Evolutionary conservation across 1,140 invertebrate species (phyloP), one percentile per base, ranked within the genome.

Genomic region (Lanistes nyassanus): DNA sequence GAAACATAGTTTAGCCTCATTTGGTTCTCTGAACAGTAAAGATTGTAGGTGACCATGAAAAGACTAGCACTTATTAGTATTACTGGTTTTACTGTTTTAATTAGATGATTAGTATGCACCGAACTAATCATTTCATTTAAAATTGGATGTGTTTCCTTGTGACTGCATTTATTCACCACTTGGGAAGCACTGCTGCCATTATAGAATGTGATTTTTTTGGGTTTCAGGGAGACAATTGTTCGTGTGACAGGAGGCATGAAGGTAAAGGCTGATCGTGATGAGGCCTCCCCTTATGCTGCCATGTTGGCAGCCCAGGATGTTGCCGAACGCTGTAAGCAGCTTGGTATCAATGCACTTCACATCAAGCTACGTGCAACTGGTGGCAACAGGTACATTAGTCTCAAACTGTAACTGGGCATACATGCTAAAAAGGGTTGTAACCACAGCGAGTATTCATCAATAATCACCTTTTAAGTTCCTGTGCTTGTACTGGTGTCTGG

Each of bases 231-330:
- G 95, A 99, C 98, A 3, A 99, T 99, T 86, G 95, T 96, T 75
- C 92, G 98, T 86, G 95, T 99, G 47, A 99, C 98, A 85, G 98
- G 98, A 89, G 98, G 98, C 76, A 99, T 99, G 98, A 99, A 99
- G 92, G 98, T 99, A 0, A 99, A 99, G 90, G 98, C 98, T 85
- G 98, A 99, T 91, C 94, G 98, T 92, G 98, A 99, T 91, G 98
- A 99, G 91, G 96, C 98, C 83, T 99, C 98, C 39, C 98, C 98
- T 23, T 99, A 99, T 87, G 98, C 98, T 88, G 98, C 98, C 94
- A 99, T 99, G 98, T 98, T 99, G 91, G 98, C 98, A 87, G 98
- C 98, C 80, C 98, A 99, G 94, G 98, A 99, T 92, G 98, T 99
- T 75, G 97, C 98, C 87, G 98, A 99, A 89, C 98, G 97, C 87